Conservation (phyloP, 2,797 vertebrate species). For the Ctenopoma multispine region DNA sequence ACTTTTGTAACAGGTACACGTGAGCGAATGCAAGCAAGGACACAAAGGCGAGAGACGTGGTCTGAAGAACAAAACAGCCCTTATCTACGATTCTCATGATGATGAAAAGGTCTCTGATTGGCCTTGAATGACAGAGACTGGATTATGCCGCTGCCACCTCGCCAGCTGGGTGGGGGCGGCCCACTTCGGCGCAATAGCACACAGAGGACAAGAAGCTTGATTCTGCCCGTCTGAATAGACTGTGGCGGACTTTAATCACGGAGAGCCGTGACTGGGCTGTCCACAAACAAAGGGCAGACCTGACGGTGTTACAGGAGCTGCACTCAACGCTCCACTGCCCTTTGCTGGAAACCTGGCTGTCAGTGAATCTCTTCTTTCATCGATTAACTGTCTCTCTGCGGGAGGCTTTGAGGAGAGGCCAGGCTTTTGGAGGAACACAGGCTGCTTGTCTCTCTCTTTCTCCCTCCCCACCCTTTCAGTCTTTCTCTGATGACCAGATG, state of each 20-base stretch:
- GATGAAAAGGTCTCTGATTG: not conserved
- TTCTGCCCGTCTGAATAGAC: not conserved
- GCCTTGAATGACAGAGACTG: slow-evolving; percentile 1
- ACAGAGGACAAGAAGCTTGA: not conserved
- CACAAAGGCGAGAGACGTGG: not conserved
- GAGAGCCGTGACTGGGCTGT: not conserved
- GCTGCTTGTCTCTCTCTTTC: slow-evolving; percentile 11
- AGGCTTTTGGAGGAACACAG: slow-evolving; percentile 14
- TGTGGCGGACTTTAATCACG: not conserved
- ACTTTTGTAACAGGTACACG: slow-evolving; percentile 25
- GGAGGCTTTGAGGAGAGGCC: no score
- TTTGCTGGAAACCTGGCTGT: slow-evolving; percentile 41
- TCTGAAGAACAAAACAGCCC: not conserved
- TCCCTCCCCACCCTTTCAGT: not conserved
- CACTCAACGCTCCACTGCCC: slow-evolving; percentile 33
- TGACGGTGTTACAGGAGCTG: slow-evolving; percentile 27
- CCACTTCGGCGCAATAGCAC: slow-evolving; percentile 42
- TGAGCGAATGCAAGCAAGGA: not conserved
- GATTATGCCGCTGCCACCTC: slow-evolving; percentile 49
- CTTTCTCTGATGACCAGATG: slow-evolving; percentile 25
- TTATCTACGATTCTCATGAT: slow-evolving; percentile 13
- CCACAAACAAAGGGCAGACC: slow-evolving; percentile 34
- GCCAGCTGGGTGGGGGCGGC: slow-evolving; percentile 64
- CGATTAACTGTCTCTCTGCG: slow-evolving; percentile 72
- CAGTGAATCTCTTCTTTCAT: slow-evolving; percentile 72